Percentiles rank a stretch among this genome's conserved stretches.
Conservation (phyloP, 2,113 vertebrate genomes). For the Carettochelys insculpta region DNA sequence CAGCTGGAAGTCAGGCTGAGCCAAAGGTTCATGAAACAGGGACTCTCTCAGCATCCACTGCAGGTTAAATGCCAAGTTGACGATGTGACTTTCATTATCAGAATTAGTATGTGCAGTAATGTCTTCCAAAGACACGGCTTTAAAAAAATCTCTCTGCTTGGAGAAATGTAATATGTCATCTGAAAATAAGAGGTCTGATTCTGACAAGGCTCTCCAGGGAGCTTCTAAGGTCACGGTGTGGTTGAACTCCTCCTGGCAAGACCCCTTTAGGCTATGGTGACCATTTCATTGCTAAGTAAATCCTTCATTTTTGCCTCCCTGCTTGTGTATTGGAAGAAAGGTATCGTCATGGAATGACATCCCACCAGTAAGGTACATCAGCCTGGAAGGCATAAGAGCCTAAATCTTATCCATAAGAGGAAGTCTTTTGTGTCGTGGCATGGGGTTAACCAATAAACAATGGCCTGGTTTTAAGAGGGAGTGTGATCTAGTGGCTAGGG, state of each 20-base stretch:
- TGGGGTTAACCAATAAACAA: neutral
- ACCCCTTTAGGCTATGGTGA: neutral
- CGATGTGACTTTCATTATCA: neutral
- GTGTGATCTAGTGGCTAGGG: neutral
- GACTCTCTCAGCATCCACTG: neutral
- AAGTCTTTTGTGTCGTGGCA: neutral
- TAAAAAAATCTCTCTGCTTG: neutral
- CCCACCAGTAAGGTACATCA: neutral
- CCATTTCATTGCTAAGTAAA: neutral
- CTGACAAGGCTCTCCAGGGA: neutral
- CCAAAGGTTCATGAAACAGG: constrained; percentile 6
- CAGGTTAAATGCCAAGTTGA: neutral
- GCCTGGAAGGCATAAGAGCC: neutral
- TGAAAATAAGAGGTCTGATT: neutral
- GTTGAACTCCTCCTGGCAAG: accelerated
- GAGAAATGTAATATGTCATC: neutral
- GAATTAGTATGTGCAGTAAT: neutral
- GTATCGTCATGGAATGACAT: neutral
- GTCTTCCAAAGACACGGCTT: neutral
- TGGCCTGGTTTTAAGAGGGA: neutral
- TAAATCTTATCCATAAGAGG: neutral
- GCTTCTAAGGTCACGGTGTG: neutral
- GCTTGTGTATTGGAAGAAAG: neutral
- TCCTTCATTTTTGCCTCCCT: neutral
- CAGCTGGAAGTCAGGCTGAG: constrained; percentile 33